phyloP scores from a whole-genome alignment of 2,797 vertebrate genomes.

The Cichlasoma orientale region DNA sequence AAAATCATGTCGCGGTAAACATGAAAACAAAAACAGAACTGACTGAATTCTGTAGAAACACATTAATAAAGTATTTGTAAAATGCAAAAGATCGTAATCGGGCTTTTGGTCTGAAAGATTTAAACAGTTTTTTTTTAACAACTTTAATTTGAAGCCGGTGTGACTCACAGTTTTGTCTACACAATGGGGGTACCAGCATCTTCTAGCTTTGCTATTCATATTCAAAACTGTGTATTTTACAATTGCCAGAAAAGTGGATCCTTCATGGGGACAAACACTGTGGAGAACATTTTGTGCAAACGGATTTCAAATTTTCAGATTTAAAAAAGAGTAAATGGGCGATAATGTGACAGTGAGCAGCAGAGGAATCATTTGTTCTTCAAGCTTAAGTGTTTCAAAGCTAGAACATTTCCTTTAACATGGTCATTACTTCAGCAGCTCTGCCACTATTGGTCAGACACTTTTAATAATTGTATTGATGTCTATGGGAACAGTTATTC shows the following conservation, averaged over 20 bases:
- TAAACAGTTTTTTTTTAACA: not conserved
- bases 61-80: not conserved
- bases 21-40: not conserved
- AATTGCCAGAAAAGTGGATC: not conserved
- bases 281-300: not conserved
- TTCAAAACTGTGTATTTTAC: not conserved
- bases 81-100: not conserved
- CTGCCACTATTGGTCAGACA: not conserved
- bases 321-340: not conserved
- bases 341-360: not conserved
- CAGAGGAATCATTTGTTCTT: not conserved
- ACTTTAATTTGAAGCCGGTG: not conserved
- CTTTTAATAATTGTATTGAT: not conserved
- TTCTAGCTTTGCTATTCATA: no score
- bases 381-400: not conserved
- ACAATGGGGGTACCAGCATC: no score
- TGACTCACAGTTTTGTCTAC: not conserved
- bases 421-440: not conserved
- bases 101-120: not conserved
- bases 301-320: not conserved
- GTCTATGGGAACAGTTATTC: not conserved
- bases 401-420: not conserved
- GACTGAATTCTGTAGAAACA: not conserved
- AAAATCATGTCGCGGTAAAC: not conserved
- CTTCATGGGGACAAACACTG: not conserved